A percentile compares a stretch with the other conserved stretches of the same genome.
Conservation (phyloP, 2,113 vertebrate species). For the Tragelaphus buxtoni region DNA sequence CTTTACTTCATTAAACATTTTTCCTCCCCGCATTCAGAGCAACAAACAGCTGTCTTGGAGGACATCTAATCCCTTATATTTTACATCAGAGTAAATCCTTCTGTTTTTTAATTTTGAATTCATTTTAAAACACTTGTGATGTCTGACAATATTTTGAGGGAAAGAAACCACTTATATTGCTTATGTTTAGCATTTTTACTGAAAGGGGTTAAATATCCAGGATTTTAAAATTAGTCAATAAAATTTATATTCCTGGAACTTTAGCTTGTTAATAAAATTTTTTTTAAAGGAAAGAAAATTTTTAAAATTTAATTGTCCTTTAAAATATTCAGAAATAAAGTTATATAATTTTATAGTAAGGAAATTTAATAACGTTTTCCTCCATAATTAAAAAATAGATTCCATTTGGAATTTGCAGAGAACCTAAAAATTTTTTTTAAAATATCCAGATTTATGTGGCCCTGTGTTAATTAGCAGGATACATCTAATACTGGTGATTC, state of each 20-base stretch:
- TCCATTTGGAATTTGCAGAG: slow-evolving; percentile 75
- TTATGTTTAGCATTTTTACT: slow-evolving; percentile 66
- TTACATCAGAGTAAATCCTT: slow-evolving; percentile 79
- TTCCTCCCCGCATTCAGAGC: slow-evolving; percentile 83
- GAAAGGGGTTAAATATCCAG: slow-evolving; percentile 62
- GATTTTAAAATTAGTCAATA: slow-evolving; percentile 68
- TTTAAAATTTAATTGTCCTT: too few relatives aligned
- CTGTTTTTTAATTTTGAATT: slow-evolving; percentile 59
- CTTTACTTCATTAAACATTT: slow-evolving; percentile 93
- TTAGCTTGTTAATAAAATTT: slow-evolving; percentile 54
- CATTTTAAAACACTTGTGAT: slow-evolving; percentile 62
- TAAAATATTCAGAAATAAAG: too few relatives aligned
- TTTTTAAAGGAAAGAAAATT: too few relatives aligned
- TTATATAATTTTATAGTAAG: too few relatives aligned
- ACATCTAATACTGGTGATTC: slow-evolving; percentile 74
- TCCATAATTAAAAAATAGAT: slow-evolving; percentile 68
- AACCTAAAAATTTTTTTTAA: slow-evolving; percentile 56
- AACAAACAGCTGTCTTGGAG: slow-evolving; percentile 87
- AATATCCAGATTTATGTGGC: slow-evolving; percentile 73
- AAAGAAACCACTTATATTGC: slow-evolving; percentile 71
- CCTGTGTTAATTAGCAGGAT: slow-evolving; percentile 76
- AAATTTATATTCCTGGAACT: slow-evolving; percentile 62
- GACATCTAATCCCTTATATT: slow-evolving; percentile 90
- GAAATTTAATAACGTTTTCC: slow-evolving; percentile 65
- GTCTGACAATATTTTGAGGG: slow-evolving; percentile 67